Evolutionary conservation across 2,113 vertebrate species (phyloP).

Genomic region (Nerophis ophidion): DNA sequence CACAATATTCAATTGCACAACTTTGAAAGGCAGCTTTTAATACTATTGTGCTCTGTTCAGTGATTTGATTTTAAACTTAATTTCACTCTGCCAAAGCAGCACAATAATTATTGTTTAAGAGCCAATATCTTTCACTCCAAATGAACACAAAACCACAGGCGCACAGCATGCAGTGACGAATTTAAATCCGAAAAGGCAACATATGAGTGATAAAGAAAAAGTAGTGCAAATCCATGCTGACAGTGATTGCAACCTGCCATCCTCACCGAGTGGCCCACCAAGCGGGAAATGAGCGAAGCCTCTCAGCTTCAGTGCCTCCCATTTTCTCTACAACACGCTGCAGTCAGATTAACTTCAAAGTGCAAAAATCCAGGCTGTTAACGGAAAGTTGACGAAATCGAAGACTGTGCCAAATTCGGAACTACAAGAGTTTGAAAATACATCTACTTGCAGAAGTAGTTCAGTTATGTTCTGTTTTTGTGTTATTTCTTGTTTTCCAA

Average conservation of each 20-base stretch:
- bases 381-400: constrained; percentile 29
- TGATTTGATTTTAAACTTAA: not conserved
- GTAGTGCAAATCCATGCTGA: constrained; percentile 54
- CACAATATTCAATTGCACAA: not conserved
- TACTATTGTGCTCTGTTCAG: constrained; percentile 2
- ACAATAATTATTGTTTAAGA: constrained; percentile 28
- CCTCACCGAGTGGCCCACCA: constrained; percentile 12
- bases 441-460: constrained; percentile 16
- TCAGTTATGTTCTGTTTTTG: not conserved
- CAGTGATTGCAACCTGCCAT: constrained; percentile 51
- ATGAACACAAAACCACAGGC: constrained; percentile 15
- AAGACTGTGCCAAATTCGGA: constrained; percentile 29
- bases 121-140: constrained; percentile 14
- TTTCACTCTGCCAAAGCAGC: not conserved
- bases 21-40: constrained; percentile 8
- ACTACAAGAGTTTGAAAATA: constrained; percentile 33
- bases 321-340: constrained; percentile 29
- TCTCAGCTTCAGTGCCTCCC: constrained; percentile 13
- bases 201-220: constrained; percentile 45
- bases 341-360: constrained; percentile 53
- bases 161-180: constrained; percentile 52
- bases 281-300: constrained; percentile 25
- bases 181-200: constrained; percentile 48
- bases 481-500: not conserved
- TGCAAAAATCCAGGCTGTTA: constrained; percentile 47